Base-by-base conservation (phyloP, 2,797 vertebrate species). In the Diceros bicornis region DNA sequence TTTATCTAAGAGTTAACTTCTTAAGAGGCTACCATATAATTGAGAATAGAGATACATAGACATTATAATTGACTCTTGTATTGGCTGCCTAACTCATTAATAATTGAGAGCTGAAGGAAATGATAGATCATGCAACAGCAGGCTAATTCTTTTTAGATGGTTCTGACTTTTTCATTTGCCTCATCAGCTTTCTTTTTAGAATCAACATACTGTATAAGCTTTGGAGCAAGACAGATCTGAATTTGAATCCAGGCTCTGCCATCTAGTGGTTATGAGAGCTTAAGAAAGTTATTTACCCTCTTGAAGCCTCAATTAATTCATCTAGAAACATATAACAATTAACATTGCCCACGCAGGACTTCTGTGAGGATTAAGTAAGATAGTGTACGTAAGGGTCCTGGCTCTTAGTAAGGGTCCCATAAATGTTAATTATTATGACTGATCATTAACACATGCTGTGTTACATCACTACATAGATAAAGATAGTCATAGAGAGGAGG, bases 201-300 rank as follows among this genome's bases (percentile, higher is more conserved):
- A 55, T 72, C 18, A 59, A 23, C 62, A 55, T 2, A 14, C 50
- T 52, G 50, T 16, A 52, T 25, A 88, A 27, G 8, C 12, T 93
- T 68, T 84, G 32, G 27, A 84, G 29, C 2, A 50, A 82, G 69
- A 72, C 14, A 84, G 32, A 84, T n/a, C 81, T 88, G 87, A 57
- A 92, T 95, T 94, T 88, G 88, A 97, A 95, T 94, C 97, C 82
- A 94, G 97, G 66, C 23, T 98, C 88, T 97, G 95, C 96, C 97
- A 93, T 71, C 97, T 97, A 97, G 94, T 94, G 82, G 91, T 77
- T 92, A 34, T 93, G 88, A 79, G 57, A 93, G 14, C 64, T 78
- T 79, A 83, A 82, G 50, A 78, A 89, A 89, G 13, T 79, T 75
- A 64, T n/a, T 93, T 68, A 37, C 91, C 29, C 11, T 88, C 41